phyloP scores from a whole-genome alignment of 2,797 vertebrate species.

The Trachops cirrhosus region DNA sequence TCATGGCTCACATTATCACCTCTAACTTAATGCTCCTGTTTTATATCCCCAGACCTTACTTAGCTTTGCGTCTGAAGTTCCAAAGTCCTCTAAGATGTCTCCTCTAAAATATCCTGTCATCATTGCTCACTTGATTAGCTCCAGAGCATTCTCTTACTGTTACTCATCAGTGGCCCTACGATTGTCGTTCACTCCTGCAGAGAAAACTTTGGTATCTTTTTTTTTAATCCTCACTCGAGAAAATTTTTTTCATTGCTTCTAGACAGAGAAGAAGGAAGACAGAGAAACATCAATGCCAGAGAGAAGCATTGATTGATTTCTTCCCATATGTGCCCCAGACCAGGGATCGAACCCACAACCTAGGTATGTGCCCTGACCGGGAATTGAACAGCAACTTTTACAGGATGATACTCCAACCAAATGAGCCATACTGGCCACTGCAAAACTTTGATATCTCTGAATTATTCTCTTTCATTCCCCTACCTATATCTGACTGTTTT shows the following conservation, averaged over 20 bases:
- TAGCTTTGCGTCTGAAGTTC: not conserved
- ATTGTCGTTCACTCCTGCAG: not conserved
- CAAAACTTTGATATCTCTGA: not conserved
- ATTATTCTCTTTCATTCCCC: not conserved
- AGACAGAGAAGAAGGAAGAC: too few species aligned
- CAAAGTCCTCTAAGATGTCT: not conserved
- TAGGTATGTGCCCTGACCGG: too few species aligned
- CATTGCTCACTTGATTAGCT: not conserved
- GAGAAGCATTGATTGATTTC: too few species aligned
- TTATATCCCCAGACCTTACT: not conserved
- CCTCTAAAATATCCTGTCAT: not conserved
- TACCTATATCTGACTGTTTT: not conserved
- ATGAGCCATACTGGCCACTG: too few species aligned
- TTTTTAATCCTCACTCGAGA: too few species aligned
- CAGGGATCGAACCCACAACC: too few species aligned
- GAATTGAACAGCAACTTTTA: too few species aligned
- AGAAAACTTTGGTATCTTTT: not conserved
- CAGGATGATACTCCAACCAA: too few species aligned
- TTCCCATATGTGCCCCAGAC: too few species aligned
- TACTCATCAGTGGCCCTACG: not conserved
- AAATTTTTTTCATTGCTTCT: too few species aligned
- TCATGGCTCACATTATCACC: not conserved
- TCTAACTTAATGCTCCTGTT: not conserved
- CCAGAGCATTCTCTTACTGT: not conserved
- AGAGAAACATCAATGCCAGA: too few species aligned